Percentiles rank a stretch among this genome's conserved stretches.
Evolutionary conservation across 2,113 vertebrate species (phyloP).

Genomic region (Circaetus gallicus): DNA sequence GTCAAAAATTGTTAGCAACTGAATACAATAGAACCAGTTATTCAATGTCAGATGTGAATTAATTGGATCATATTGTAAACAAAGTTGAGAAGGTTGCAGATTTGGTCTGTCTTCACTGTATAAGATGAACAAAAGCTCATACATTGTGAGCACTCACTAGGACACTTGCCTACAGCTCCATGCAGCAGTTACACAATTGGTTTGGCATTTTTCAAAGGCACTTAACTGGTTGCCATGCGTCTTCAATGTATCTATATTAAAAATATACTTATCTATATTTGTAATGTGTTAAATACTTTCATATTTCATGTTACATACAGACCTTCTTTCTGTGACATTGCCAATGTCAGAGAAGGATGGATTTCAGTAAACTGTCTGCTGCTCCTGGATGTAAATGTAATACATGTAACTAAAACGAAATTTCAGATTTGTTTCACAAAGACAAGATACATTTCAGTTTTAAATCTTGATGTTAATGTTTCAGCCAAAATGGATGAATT

Average conservation of each 20-base stretch:
- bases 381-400: background rate
- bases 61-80: background rate
- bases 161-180: background rate
- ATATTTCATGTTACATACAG: background rate
- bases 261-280: constrained; percentile 22
- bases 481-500: background rate
- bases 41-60: background rate
- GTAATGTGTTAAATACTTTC: constrained; percentile 2
- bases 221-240: constrained; percentile 6
- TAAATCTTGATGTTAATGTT: background rate
- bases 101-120: background rate
- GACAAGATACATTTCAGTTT: background rate
- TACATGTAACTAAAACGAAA: background rate
- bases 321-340: background rate
- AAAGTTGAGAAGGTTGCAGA: background rate
- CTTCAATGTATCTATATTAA: background rate
- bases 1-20: background rate
- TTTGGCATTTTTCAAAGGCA: constrained; percentile 30
- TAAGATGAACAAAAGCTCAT: background rate
- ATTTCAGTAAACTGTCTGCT: constrained; percentile 21
- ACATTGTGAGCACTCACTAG: background rate
- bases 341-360: background rate
- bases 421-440: background rate
- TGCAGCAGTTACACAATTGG: constrained; percentile 6
- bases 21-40: background rate